Conservation (phyloP, 2,888 invertebrate species). For the Drosophila paranaensis region DNA sequence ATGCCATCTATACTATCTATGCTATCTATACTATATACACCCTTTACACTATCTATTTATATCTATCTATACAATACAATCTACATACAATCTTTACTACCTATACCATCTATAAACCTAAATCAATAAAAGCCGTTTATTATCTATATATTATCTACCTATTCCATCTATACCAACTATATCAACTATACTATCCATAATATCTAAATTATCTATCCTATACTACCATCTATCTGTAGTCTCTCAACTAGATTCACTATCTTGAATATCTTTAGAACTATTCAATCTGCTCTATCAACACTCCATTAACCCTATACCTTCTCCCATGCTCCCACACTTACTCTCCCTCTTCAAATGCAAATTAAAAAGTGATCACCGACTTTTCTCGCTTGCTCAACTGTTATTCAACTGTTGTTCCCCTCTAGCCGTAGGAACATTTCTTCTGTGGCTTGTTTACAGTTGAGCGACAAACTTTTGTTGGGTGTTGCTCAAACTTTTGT, state of each 20-base stretch:
- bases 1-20: not conserved
- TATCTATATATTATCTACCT: too few relatives aligned
- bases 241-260: not conserved
- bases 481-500: slow-evolving; percentile 11
- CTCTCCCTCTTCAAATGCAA: not conserved
- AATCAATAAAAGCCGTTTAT: too few relatives aligned
- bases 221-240: not conserved
- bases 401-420: not conserved
- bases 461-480: slow-evolving; percentile 3
- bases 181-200: too few relatives aligned
- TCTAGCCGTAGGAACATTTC: not conserved
- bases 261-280: too few relatives aligned
- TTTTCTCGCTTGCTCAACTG: not conserved
- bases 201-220: not conserved
- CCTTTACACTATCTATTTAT: not conserved
- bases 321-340: not conserved
- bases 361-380: slow-evolving; percentile 1
- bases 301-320: not conserved
- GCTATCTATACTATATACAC: not conserved
- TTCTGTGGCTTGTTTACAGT: slow-evolving; percentile 19
- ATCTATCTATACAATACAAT: too few relatives aligned
- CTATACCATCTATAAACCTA: too few relatives aligned
- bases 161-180: too few relatives aligned
- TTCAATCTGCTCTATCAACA: too few relatives aligned
- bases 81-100: not conserved